A percentile compares a stretch with the other conserved stretches of the same genome.
Conservation (phyloP, 1,140 invertebrate genomes). For the Fopius arisanus region DNA sequence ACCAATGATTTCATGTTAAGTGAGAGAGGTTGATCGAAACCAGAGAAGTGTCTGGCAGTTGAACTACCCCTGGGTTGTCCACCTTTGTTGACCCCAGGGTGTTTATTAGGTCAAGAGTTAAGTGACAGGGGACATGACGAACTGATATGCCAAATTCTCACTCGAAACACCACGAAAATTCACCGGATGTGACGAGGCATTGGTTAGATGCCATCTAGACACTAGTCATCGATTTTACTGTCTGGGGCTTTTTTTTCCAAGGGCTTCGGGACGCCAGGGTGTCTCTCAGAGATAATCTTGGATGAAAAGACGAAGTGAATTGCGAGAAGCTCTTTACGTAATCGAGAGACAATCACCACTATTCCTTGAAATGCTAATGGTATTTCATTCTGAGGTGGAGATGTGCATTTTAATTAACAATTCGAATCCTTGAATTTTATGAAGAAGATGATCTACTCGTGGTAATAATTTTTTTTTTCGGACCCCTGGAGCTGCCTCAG, state of each 20-base stretch:
- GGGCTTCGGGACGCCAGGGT: background rate
- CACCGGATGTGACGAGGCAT: background rate
- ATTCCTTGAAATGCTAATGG: too few species aligned
- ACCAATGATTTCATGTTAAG: background rate
- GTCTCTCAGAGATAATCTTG: background rate
- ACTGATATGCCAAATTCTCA: background rate
- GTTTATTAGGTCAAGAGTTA: conserved; percentile 18
- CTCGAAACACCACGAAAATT: background rate
- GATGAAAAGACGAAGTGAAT: background rate
- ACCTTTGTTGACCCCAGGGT: background rate
- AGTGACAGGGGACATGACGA: background rate
- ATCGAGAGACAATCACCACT: too few species aligned
- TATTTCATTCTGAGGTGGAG: too few species aligned
- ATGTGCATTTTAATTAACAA: too few species aligned
- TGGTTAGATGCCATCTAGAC: background rate
- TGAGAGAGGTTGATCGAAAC: background rate
- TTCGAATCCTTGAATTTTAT: too few species aligned
- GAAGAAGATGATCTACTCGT: background rate
- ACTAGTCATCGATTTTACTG: background rate
- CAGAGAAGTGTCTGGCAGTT: background rate
- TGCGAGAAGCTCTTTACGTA: background rate
- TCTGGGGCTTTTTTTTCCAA: background rate
- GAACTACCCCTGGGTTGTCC: background rate
- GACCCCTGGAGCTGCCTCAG: too few species aligned
- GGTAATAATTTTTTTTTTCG: too few species aligned